Base-by-base conservation (phyloP, 2,113 vertebrate genomes). In the Erythrolamprus reginae region DNA sequence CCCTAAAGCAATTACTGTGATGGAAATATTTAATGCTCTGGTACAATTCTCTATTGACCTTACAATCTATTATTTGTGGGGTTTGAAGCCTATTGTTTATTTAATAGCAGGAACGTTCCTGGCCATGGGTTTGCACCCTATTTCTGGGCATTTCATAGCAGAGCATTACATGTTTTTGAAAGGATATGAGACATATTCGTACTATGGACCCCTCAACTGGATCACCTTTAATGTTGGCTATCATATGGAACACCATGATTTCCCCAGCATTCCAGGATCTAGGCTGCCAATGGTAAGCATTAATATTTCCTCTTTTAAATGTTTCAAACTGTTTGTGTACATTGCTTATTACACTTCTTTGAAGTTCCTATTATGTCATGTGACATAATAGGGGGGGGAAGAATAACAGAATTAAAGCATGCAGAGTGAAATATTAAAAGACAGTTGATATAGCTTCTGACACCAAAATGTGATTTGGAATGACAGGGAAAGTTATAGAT, bases 201-300 rank as follows among this genome's bases (percentile, higher is more conserved):
- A 99, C 91, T 99, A 99, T 0, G 99, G 99, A 90, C 93, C 98
- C 17, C 98, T 99, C 93, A 99, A 99, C 96, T 95, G 95, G 90
- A 98, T 99, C 96, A 99, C 99, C 92, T 99, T 99, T 95, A 99
- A 99, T 21, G 99, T 98, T 50, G 99, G 99, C 21, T 99, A 99
- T 95, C 99, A 99, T 96, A 96, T 99, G 98, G 99, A 99, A 93
- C 99, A 99, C 92, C 99, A 99, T 0, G 99, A 99, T 95, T 99
- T 99, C 90, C 99, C 99, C 92, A 99, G 98, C 96, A 99, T 99
- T 96, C 99, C 99, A 0, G 98, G 99, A 90, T 98, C 98, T 95
- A 98, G 96, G 88, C 94, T 99, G 95, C 99, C 99, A 82, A 96
- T 98, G 98, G 99, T 99, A 96, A 93, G 97, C 89, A 70, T 0